Evolutionary conservation across 2,113 vertebrate species (phyloP).

Genomic region (Dryoscopus gambensis): DNA sequence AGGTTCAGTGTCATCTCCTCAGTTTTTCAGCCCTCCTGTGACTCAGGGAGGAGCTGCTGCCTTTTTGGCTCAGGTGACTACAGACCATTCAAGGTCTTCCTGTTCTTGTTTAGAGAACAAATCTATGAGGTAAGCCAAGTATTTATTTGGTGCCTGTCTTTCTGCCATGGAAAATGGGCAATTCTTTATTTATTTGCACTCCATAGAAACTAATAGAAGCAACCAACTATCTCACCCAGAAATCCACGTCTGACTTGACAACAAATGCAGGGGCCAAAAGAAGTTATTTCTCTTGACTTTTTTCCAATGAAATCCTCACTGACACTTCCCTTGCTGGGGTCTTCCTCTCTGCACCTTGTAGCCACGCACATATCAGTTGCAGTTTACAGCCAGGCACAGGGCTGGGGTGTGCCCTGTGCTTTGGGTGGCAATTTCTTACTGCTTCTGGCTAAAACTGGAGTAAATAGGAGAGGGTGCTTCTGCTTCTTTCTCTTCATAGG

Average conservation of each 20-base stretch:
- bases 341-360: neutral
- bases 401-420: neutral
- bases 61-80: neutral
- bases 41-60: neutral
- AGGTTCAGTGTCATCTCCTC: rapidly evolving
- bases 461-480: neutral
- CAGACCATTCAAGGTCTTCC: neutral
- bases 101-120: neutral
- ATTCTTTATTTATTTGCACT: neutral
- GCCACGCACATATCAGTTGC: rapidly evolving
- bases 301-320: neutral
- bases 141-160: neutral
- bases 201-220: neutral
- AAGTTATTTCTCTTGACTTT: neutral
- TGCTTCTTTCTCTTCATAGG: neutral
- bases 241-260: neutral
- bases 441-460: neutral
- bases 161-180: neutral
- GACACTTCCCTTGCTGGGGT: neutral
- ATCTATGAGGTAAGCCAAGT: neutral
- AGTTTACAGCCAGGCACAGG: neutral
- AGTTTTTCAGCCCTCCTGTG: neutral
- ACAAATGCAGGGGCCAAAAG: neutral
- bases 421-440: neutral
- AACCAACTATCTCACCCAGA: neutral